Evolutionary conservation across 2,113 vertebrate genomes (phyloP), one percentile per base, ranked within the genome.

Genomic region (Genyomyrus donnyi): DNA sequence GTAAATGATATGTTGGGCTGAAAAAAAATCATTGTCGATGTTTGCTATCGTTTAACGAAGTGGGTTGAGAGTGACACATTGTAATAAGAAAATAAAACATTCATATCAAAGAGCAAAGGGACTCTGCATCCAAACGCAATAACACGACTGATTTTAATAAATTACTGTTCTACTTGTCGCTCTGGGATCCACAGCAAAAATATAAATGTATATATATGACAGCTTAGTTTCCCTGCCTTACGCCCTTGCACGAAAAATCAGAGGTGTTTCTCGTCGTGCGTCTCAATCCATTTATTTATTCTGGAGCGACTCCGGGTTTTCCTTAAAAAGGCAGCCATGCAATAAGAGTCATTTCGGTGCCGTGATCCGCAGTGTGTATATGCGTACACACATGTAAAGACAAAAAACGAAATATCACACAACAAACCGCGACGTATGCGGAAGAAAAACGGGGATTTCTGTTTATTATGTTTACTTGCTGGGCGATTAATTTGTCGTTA

Each of bases 121-220:
- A 93, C 92, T 93, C 94, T 91, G 91, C 94, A 93, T 93, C 91
- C 91, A 85, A 92, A 92, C 92, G 91, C 91, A 91, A 92, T 93
- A 91, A 83, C 91, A 91, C 87, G 89, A 13, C n/a, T 70, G 19
- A 13, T 66, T 39, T 39, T 80, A 42, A 17, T 77, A 80, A 80
- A 39, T 8, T 80, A 39, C 35, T 13, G 62, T 88, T 87, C 91
- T 53, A 52, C 58, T 91, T 91, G 91, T 92, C 93, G 91, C 93
- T 91, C 91, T 92, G 89, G 91, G 90, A 91, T 93, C 93, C 92
- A 88, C 91, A n/a, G 24, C 24, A 48, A 48, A 85, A 48, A 85
- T 50, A 50, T 70, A 70, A 31, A 70, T 31, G 62, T 31, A 50
- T 27, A 50, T 27, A 50, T 27, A 86, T 19, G 49, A n/a, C 92